phyloP scores from a whole-genome alignment of 2,797 vertebrate genomes.

The Monodelphis domestica region DNA sequence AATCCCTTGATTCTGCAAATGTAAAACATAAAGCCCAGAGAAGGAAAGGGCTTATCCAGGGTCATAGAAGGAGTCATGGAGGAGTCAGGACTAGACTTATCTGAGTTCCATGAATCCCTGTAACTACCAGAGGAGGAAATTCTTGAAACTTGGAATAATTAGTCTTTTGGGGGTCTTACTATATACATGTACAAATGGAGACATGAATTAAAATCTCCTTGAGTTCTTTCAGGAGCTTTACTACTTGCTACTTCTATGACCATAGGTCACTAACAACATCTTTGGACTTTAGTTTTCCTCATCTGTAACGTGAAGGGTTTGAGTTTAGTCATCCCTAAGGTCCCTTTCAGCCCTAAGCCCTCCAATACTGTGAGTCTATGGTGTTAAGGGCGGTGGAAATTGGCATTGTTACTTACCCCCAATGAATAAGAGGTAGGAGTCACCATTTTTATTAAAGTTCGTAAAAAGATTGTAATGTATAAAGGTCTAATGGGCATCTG shows the following conservation, averaged over 20 bases:
- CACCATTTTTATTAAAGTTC: neutral
- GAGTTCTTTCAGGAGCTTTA: neutral
- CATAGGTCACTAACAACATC: neutral
- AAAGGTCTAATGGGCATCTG: slow-evolving; percentile 4
- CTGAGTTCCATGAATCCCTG: neutral
- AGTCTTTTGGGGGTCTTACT: neutral
- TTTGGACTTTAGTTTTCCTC: neutral
- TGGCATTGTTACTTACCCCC: neutral
- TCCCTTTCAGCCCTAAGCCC: neutral
- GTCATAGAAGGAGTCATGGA: neutral
- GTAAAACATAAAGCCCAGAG: neutral
- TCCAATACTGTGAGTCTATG: neutral
- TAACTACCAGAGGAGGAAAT: neutral
- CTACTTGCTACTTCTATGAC: neutral
- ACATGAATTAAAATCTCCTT: neutral
- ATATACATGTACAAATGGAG: neutral
- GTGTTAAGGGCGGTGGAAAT: neutral
- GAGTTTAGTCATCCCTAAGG: neutral
- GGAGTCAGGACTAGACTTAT: neutral
- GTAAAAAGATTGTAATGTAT: slow-evolving; percentile 13
- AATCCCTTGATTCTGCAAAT: neutral
- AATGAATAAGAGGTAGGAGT: neutral
- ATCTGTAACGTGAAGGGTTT: neutral
- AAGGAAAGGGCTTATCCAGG: neutral
- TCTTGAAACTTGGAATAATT: neutral